These are phyloP conservation scores for Gephyroberyx darwinii DNA, from an alignment of 2,797 vertebrate species.

Conservation along the genomic window DNA sequence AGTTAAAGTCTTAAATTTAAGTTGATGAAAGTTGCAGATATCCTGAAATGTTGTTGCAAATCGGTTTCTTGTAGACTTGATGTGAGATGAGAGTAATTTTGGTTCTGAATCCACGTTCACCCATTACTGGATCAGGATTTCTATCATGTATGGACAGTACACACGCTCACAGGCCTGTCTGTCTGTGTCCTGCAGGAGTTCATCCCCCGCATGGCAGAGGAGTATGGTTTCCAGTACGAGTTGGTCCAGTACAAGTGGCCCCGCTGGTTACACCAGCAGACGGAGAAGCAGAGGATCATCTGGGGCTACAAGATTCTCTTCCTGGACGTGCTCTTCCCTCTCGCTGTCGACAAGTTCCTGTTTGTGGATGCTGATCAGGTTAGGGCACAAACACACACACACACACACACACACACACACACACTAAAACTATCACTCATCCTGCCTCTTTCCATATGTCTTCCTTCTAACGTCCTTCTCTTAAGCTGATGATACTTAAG, in stretches of 20 bases:
- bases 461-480: neutral
- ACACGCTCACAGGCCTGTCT: neutral
- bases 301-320: slow-evolving; percentile 99
- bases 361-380: slow-evolving; percentile 99
- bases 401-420: neutral
- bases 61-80: no score
- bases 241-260: slow-evolving; percentile 98
- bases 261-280: slow-evolving; percentile 94
- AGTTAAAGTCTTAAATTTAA: no score
- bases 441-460: neutral
- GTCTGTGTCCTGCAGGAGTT: slow-evolving; percentile 82
- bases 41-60: no score
- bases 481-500: neutral
- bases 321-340: slow-evolving; percentile 95
- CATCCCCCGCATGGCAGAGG: slow-evolving; percentile 92
- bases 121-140: no score
- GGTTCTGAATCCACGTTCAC: no score
- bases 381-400: neutral
- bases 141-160: no score
- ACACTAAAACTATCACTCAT: neutral
- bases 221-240: slow-evolving; percentile 94
- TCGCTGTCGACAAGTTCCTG: slow-evolving; percentile 96
- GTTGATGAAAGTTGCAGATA: no score
- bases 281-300: slow-evolving; percentile 96
- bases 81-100: no score